These are phyloP conservation scores for Charanyca ferruginea DNA, from an alignment of 2,888 invertebrate species.

Conservation along the genomic window DNA sequence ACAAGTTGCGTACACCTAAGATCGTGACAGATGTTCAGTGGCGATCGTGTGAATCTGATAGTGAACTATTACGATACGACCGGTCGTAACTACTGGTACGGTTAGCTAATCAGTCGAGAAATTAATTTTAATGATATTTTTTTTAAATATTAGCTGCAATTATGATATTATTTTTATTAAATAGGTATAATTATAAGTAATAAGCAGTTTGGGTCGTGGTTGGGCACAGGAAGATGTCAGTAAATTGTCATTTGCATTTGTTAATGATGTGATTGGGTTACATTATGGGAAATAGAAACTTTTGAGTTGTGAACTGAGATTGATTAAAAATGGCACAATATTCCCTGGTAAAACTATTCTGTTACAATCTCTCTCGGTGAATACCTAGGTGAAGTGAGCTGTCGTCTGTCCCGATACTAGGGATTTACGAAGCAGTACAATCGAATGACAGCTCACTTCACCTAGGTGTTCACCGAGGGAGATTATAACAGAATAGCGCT, in stretches of 20 bases:
- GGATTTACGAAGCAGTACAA: no score
- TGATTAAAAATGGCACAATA: neutral
- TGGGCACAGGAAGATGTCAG: conserved; percentile 21
- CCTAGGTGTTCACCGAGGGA: no score
- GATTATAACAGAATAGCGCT: no score
- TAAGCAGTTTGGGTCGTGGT: conserved; percentile 31
- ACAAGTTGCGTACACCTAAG: conserved; percentile 85
- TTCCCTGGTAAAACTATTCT: no score
- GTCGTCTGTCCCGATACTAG: no score
- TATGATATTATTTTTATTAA: conserved; percentile 20
- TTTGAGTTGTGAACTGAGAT: neutral
- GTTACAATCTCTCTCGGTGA: no score
- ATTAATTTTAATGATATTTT: conserved; percentile 28
- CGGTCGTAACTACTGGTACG: conserved; percentile 81
- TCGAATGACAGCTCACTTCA: no score
- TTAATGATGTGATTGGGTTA: conserved; percentile 16
- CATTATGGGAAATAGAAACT: neutral
- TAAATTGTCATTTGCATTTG: conserved; percentile 41
- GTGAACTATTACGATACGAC: conserved; percentile 86
- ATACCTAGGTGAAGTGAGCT: no score
- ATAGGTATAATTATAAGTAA: conserved; percentile 24
- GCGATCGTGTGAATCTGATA: conserved; percentile 90
- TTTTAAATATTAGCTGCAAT: conserved; percentile 23
- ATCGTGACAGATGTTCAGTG: conserved; percentile 89
- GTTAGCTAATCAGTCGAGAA: conserved; percentile 67